phyloP scores from a whole-genome alignment of 2,797 vertebrate species.

The Falco concolor region DNA sequence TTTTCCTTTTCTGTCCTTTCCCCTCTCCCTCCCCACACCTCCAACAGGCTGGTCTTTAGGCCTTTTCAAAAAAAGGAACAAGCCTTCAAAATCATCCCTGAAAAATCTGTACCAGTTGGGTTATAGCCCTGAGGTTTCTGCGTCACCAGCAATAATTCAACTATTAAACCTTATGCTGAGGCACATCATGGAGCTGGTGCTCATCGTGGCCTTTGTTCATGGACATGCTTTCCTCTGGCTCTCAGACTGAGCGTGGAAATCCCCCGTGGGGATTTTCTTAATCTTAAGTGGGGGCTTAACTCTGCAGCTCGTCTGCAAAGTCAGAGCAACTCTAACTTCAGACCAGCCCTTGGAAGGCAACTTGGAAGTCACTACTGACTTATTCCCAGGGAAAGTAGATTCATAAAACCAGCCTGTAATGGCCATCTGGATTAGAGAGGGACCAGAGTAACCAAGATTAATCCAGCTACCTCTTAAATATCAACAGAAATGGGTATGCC shows the following conservation, averaged over 20 bases:
- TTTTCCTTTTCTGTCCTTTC: background rate
- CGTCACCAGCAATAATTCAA: background rate
- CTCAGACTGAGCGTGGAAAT: background rate
- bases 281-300: background rate
- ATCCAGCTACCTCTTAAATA: background rate
- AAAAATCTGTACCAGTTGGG: background rate
- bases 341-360: background rate
- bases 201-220: rapidly evolving
- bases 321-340: background rate
- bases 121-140: background rate
- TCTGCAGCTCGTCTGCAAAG: rapidly evolving
- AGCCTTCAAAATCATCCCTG: background rate
- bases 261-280: background rate
- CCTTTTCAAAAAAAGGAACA: background rate
- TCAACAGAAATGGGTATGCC: background rate
- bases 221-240: background rate
- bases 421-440: background rate
- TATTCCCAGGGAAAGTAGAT: background rate
- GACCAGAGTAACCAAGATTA: background rate
- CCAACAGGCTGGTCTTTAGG: background rate
- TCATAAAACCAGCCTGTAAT: background rate
- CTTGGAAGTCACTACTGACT: background rate
- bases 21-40: rapidly evolving
- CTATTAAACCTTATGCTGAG: background rate
- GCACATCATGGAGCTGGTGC: background rate